A percentile compares a stretch with the other conserved stretches of the same genome.
Evolutionary conservation across 2,888 invertebrate species (phyloP).

Genomic region (Epirrita christyi): DNA sequence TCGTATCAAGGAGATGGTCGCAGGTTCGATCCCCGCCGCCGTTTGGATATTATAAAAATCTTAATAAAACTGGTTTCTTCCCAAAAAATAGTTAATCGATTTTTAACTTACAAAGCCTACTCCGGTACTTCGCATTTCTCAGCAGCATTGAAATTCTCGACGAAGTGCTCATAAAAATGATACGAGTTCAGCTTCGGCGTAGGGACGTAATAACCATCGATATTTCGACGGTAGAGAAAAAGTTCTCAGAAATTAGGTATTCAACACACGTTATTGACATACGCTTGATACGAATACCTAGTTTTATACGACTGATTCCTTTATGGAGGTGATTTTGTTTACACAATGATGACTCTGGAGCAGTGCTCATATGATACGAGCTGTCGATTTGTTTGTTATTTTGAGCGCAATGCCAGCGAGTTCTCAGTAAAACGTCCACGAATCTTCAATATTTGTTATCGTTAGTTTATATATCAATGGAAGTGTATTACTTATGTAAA

Average conservation of each 20-base stretch:
- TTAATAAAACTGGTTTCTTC: too few species aligned
- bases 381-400: too few species aligned
- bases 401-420: too few species aligned
- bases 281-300: slow-evolving; percentile 34
- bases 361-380: too few species aligned
- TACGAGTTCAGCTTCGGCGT: slow-evolving; percentile 35
- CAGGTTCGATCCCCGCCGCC: too few species aligned
- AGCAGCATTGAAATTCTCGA: slow-evolving; percentile 30
- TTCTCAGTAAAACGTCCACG: too few species aligned
- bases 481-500: too few species aligned
- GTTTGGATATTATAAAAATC: too few species aligned
- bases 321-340: slow-evolving; percentile 4
- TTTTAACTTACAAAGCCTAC: neutral
- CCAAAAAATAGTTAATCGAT: neutral
- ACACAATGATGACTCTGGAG: too few species aligned
- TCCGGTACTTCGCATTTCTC: slow-evolving; percentile 11
- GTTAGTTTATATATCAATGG: too few species aligned
- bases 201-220: slow-evolving; percentile 38
- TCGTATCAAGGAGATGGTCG: too few species aligned
- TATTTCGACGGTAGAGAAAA: slow-evolving; percentile 36
- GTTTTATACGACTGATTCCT: slow-evolving; percentile 26
- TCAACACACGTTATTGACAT: slow-evolving; percentile 36
- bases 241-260: slow-evolving; percentile 40
- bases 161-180: slow-evolving; percentile 40
- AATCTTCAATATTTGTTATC: too few species aligned